Percentiles rank a stretch among this genome's conserved stretches.
phyloP scores from a whole-genome alignment of 2,113 vertebrate species.

The Myanophis thanlyinensis region DNA sequence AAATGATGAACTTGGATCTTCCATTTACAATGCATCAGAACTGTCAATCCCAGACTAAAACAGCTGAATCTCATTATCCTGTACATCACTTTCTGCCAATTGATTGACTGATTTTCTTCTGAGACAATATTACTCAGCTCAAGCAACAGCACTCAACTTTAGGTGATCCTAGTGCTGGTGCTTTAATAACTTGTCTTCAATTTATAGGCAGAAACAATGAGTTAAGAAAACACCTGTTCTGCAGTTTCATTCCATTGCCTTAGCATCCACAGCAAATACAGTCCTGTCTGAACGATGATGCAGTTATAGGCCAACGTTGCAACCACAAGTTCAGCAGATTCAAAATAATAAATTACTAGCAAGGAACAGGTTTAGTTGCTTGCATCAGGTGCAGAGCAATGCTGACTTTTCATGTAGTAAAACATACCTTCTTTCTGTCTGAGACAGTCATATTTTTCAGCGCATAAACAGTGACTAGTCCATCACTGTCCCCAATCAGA shows the following conservation, averaged over 20 bases:
- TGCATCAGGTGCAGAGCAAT: too few species aligned
- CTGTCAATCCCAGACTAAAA: not conserved
- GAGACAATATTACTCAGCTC: not conserved
- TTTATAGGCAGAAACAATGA: not conserved
- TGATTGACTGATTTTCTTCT: not conserved
- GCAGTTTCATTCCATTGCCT: not conserved
- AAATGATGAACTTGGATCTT: not conserved
- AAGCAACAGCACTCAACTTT: rapidly evolving
- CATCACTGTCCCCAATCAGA: conserved; percentile 81
- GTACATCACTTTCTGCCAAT: not conserved
- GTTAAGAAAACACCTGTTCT: not conserved
- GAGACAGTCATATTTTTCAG: conserved; percentile 67
- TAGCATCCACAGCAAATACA: not conserved
- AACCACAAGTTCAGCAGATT: not conserved
- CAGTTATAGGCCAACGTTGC: not conserved
- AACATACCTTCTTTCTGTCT: conserved; percentile 63
- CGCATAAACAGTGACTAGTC: conserved; percentile 78
- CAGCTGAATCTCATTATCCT: not conserved
- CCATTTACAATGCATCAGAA: not conserved
- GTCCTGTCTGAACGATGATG: not conserved
- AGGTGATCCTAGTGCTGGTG: not conserved
- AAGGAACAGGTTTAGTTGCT: not conserved
- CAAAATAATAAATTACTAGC: not conserved
- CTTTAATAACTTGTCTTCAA: not conserved
- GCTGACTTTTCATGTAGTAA: not conserved